These are phyloP conservation scores for Drosophila cracens DNA, from an alignment of 2,888 invertebrate species.

Conservation along the genomic window DNA sequence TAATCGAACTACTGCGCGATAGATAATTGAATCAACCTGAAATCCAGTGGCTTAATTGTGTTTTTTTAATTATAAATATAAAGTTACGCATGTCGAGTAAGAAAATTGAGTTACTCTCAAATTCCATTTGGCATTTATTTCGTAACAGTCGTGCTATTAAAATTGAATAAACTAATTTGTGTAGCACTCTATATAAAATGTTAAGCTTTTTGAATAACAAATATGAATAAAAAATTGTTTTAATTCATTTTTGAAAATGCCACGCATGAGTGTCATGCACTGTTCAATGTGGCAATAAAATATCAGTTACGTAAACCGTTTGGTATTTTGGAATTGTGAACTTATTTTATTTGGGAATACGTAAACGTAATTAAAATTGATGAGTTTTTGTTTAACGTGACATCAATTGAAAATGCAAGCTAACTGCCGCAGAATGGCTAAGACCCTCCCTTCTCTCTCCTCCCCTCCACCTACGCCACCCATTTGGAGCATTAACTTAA, in stretches of 20 bases:
- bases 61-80: not conserved
- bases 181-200: not conserved
- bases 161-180: not conserved
- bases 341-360: not conserved
- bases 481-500: constrained; percentile 63
- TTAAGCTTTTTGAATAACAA: not conserved
- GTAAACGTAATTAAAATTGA: constrained; percentile 8
- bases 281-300: not conserved
- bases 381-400: constrained; percentile 14
- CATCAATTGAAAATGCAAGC: constrained; percentile 18
- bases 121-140: not conserved
- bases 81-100: not conserved
- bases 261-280: not conserved
- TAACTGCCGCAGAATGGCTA: not conserved
- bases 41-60: not conserved
- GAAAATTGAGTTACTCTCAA: not conserved
- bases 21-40: constrained; percentile 17
- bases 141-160: not conserved
- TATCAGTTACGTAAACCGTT: not conserved
- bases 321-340: not conserved
- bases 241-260: not conserved
- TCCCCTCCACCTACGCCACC: not conserved
- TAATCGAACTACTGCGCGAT: constrained; percentile 3
- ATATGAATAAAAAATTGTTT: not conserved
- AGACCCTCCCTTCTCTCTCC: not conserved